Conservation (phyloP, 1,140 invertebrate genomes). For the Heliothis subflexa region DNA sequence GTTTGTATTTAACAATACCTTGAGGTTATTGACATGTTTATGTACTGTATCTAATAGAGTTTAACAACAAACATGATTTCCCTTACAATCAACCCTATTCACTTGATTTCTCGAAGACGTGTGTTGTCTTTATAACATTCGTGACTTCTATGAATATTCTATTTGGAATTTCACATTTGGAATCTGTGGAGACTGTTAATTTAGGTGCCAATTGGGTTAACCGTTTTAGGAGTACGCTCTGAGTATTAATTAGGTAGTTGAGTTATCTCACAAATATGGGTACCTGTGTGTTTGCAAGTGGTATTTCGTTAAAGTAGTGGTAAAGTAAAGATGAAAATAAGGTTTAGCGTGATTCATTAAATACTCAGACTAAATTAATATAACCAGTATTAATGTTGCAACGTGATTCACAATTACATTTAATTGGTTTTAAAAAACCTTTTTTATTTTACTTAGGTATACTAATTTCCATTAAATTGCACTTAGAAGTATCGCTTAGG, state of each 20-base stretch:
- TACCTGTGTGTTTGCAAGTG: not conserved
- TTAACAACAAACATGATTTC: not conserved
- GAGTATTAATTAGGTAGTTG: constrained; percentile 40
- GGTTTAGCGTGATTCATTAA: not conserved
- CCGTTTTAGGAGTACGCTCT: constrained; percentile 36
- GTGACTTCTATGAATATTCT: constrained; percentile 43
- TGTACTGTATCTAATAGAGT: not conserved
- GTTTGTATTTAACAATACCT: not conserved
- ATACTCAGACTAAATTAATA: too few species aligned
- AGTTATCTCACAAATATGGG: constrained; percentile 31
- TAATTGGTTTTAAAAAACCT: not conserved
- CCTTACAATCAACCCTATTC: constrained; percentile 4
- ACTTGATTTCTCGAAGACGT: constrained; percentile 25
- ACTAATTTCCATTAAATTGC: not conserved
- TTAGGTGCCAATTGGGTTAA: constrained; percentile 43
- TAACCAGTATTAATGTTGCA: not conserved
- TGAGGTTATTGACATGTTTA: not conserved
- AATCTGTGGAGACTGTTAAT: constrained; percentile 39
- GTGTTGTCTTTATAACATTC: constrained; percentile 36
- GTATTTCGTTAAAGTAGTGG: not conserved
- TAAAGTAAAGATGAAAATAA: not conserved
- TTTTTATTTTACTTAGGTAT: not conserved
- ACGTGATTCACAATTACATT: not conserved
- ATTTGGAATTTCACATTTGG: constrained; percentile 44
- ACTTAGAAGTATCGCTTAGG: not conserved